Conservation (phyloP, 2,888 invertebrate species). For the Anodontia alba region DNA sequence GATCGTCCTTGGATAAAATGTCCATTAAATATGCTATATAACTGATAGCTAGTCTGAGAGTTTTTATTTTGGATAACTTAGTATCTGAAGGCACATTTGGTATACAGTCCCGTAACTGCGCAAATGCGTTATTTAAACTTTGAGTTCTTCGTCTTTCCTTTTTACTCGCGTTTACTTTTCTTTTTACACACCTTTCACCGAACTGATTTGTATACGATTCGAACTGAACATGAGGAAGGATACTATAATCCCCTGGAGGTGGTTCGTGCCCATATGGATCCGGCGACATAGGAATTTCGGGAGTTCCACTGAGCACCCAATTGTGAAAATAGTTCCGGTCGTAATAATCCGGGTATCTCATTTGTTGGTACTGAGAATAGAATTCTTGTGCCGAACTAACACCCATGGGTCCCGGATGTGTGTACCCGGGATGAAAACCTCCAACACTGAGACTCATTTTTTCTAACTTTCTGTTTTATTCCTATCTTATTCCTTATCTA, state of each 20-base stretch:
- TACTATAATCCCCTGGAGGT: conserved; percentile 44
- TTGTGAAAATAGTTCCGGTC: conserved; percentile 78
- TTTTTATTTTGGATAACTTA: conserved; percentile 97
- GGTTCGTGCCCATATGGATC: conserved; percentile 64
- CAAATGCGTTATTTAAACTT: conserved; percentile 97
- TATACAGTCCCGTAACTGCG: conserved; percentile 95
- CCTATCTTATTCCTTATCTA: conserved; percentile 56
- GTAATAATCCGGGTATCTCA: conserved; percentile 72
- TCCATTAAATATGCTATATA: conserved; percentile 93
- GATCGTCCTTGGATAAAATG: conserved; percentile 93
- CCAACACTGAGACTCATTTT: conserved; percentile 80
- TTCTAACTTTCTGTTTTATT: conserved; percentile 39
- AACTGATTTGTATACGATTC: conserved; percentile 63
- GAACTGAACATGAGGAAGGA: conserved; percentile 47
- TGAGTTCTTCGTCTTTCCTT: conserved; percentile 96
- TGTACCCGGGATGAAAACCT: conserved; percentile 79
- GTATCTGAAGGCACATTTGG: conserved; percentile 98
- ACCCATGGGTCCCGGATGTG: conserved; percentile 79
- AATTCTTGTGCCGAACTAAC: conserved; percentile 72
- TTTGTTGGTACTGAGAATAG: conserved; percentile 74
- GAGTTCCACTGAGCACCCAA: conserved; percentile 77
- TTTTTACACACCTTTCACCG: conserved; percentile 76
- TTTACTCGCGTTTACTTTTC: conserved; percentile 93
- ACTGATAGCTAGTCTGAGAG: conserved; percentile 92
- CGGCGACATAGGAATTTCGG: conserved; percentile 74